Conservation (phyloP, 2,113 vertebrate species). For the Nanorana parkeri region DNA sequence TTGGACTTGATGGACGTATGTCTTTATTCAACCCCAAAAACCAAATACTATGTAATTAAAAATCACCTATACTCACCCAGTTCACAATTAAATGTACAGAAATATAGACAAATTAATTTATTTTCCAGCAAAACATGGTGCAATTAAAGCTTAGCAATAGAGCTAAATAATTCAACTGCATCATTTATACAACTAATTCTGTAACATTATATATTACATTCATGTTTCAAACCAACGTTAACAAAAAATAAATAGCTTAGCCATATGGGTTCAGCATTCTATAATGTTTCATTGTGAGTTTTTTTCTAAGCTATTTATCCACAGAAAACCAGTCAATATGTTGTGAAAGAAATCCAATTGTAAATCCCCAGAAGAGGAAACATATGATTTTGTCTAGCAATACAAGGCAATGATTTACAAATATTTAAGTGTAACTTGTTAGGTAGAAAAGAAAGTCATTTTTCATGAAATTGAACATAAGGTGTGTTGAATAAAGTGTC, state of each 20-base stretch:
- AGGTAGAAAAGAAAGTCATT: conserved; percentile 14
- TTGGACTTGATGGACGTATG: too few relatives aligned
- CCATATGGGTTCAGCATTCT: background rate
- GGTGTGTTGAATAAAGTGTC: background rate
- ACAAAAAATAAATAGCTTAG: background rate
- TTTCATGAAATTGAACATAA: conserved; percentile 19
- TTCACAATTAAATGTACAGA: too few relatives aligned
- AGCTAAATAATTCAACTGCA: too few relatives aligned
- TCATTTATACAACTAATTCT: too few relatives aligned
- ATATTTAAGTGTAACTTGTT: conserved; percentile 8
- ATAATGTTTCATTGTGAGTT: background rate
- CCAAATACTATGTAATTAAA: too few relatives aligned
- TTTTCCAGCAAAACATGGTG: too few relatives aligned
- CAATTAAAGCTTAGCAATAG: too few relatives aligned
- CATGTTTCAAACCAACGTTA: too few relatives aligned
- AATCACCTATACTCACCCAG: too few relatives aligned
- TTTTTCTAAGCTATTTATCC: conserved; percentile 31
- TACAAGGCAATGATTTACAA: conserved; percentile 40
- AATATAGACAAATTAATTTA: too few relatives aligned
- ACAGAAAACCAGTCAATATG: conserved; percentile 27
- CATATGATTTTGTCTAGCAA: conserved; percentile 11
- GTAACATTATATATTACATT: too few relatives aligned
- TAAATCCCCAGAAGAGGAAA: conserved; percentile 44
- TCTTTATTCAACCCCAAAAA: too few relatives aligned
- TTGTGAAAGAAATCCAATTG: conserved; percentile 39